A percentile compares a stretch with the other conserved stretches of the same genome.
Evolutionary conservation across 1,140 invertebrate species (phyloP).

Genomic region (Drosophila malerkotliana): DNA sequence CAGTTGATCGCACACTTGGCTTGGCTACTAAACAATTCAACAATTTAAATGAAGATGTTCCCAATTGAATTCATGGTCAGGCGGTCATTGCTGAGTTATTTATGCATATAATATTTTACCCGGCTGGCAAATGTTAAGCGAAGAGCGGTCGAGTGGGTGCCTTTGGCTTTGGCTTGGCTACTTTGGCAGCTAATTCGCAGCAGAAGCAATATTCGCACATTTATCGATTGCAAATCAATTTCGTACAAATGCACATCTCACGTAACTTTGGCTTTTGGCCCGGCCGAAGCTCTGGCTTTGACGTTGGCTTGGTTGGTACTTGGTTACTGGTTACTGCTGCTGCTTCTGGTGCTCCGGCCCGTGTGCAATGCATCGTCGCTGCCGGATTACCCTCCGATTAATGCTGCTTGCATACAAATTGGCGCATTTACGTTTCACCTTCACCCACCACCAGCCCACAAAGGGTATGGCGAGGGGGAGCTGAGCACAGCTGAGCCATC

Average conservation of each 20-base stretch:
- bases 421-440: constrained; percentile 66
- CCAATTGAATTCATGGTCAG: constrained; percentile 38
- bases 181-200: constrained; percentile 55
- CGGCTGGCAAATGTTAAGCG: constrained; percentile 33
- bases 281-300: constrained; percentile 8
- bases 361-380: constrained; percentile 66
- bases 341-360: constrained; percentile 8
- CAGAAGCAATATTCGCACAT: constrained; percentile 71
- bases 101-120: constrained; percentile 39
- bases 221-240: constrained; percentile 82
- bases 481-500: constrained; percentile 5
- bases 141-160: constrained; percentile 20
- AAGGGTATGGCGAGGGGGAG: neutral
- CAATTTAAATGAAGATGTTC: constrained; percentile 43
- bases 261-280: constrained; percentile 44
- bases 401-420: constrained; percentile 81
- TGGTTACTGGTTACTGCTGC: neutral
- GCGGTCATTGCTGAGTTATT: constrained; percentile 20
- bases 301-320: neutral
- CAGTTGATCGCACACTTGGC: constrained; percentile 2
- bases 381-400: constrained; percentile 76
- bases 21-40: constrained; percentile 7
- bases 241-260: constrained; percentile 75
- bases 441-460: constrained; percentile 5
- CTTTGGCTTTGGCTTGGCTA: constrained; percentile 27